Evolutionary conservation across 2,888 invertebrate genomes (phyloP), one percentile per base, ranked within the genome.

Genomic region (Tridacna gigas): DNA sequence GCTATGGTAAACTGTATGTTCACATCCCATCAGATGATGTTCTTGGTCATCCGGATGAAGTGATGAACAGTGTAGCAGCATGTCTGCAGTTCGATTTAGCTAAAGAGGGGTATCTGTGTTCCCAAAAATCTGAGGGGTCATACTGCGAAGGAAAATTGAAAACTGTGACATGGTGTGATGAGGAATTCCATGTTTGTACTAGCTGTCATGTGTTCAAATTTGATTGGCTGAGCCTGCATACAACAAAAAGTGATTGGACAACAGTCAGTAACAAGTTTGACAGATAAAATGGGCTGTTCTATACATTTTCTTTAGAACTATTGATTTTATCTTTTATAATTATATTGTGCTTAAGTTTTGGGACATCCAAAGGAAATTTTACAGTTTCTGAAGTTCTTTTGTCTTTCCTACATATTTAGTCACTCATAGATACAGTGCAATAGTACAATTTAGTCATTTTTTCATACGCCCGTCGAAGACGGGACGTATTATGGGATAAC

Each of bases 131-230:
- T 0, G 89, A 89, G 71, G 89, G 89, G 67, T 76, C 84, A 2
- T 67, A 83, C n/a, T 84, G 84, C 3, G 91, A 90, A 20, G 79
- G 86, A 65, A 89, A 89, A 60, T 83, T 88, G 15, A 83, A 84
- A 73, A 90, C 90, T 13, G 82, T 91, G 0, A 89, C 89, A 18
- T 89, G 90, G 88, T 84, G 88, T 69, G 89, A 91, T 76, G 89
- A 89, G 13, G 89, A 91, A 63, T 91, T 91, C 51, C 89, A 90
- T 82, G 89, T 91, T 28, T 89, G 86, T 78, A 82, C 83, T 15
- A 88, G 88, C 47, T 89, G 89, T 77, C 91, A 91, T 81, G 74
- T 85, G 60, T 91, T 91, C 71, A 84, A 83, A 74, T 91, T 91
- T 86, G 86, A 91, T 75, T 91, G 91, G 91, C 67, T 90, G 56